Base-by-base conservation (phyloP, 2,888 invertebrate species). In the Aphodius sticticus region DNA sequence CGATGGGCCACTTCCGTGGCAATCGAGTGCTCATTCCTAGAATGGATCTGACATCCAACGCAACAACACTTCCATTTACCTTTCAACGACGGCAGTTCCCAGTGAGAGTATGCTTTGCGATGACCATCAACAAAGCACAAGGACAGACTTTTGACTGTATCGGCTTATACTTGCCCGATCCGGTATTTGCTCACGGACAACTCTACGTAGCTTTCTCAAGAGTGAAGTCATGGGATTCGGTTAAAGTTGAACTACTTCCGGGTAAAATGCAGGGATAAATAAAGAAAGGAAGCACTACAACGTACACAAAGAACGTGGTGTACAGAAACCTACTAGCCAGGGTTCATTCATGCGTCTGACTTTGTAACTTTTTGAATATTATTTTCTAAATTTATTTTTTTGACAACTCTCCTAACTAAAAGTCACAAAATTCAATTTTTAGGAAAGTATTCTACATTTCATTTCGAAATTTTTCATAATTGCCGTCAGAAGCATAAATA, bases 81-180 rank as follows among this genome's bases (percentile, higher is more conserved):
- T 83, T 85, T 77, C 81, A 83, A 80, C 77, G 85, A 76, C 71
- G 84, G 16, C 84, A 84, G 82, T 86, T 85, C 81, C 85, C 85
- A 69, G 79, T 86, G 14, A 80, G 81, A 76, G 79, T 83, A 14
- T 82, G 84, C 37, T 86, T 85, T 79, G 84, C 84, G 69, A 84
- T 86, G 83, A 83, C 85, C 9, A 84, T 85, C 74, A 85, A 86
- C 81, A 86, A 86, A 83, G 83, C 85, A 72, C 84, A 85, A 82
- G 85, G 84, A 15, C 84, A 85, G 37, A 35, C 80, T 7, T 77
- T 53, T 38, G 78, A 72, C 14, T 6, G 16, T 0, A 75, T 79
- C 16, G 77, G 79, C 9, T 26, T 79, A 0, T 79, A 72, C 37
- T 16, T 77, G 35, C n/a, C 35, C n/a, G 69, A 53, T 14, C 69